Percentiles rank a stretch among this genome's conserved stretches.
These are phyloP conservation scores for Struthio camelus DNA, from an alignment of 2,113 vertebrate genomes.

Conservation along the genomic window DNA sequence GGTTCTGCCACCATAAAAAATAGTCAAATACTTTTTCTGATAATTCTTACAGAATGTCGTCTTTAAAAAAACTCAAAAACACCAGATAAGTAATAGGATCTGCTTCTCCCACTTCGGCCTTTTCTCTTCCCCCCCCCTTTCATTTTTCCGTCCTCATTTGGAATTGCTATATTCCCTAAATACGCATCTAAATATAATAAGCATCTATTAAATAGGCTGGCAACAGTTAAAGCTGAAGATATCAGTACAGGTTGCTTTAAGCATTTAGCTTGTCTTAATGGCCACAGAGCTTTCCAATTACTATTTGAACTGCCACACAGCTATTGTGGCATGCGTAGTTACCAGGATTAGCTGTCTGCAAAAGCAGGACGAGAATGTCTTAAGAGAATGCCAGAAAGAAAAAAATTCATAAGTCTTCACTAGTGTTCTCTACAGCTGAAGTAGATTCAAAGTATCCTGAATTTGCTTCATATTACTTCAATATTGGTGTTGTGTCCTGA, in stretches of 20 bases:
- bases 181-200: background rate
- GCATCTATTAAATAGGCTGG: background rate
- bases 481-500: conserved; percentile 15
- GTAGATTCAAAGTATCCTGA: conserved; percentile 27
- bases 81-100: background rate
- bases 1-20: background rate
- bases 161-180: background rate
- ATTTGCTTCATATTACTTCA: conserved; percentile 4
- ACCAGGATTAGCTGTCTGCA: conserved; percentile 22
- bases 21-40: background rate
- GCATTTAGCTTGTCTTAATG: background rate
- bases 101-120: background rate
- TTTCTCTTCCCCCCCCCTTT: background rate
- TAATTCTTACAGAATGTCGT: background rate
- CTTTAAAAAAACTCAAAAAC: background rate
- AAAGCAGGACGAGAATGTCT: conserved; percentile 24
- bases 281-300: conserved; percentile 2
- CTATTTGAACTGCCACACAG: conserved; percentile 24
- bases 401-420: conserved; percentile 7
- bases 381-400: conserved; percentile 19
- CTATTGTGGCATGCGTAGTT: background rate
- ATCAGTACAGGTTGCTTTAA: background rate
- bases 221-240: conserved; percentile 8
- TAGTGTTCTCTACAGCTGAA: background rate
- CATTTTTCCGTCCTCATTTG: background rate